Base-by-base conservation (phyloP, 2,113 vertebrate genomes). In the Orthochromis malagaraziensis region DNA sequence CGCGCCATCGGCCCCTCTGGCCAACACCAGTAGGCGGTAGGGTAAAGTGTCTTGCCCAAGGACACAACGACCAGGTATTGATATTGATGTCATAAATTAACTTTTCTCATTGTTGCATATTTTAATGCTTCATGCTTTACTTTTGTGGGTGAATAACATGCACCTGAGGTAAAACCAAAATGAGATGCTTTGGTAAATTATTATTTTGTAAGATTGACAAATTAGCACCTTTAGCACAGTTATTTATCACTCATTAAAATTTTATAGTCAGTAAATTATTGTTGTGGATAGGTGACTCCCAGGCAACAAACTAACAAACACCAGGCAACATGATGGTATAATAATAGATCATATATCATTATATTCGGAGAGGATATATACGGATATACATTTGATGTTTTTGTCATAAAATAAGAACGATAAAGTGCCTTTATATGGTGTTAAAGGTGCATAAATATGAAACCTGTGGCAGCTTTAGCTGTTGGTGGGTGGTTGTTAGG, bases 91-190 rank as follows among this genome's bases (percentile, higher is more conserved):
- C 65, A 70, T 70, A 42, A 45, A 24, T 24, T 14, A 42, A 24
- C 65, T 70, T 70, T 70, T 42, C 7, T 70, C 0, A 16, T 42
- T 0, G 3, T 0, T 70, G 21, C 65, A 24, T 70, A 45, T 26
- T 70, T 70, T 16, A 42, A 26, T 45, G 65, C n/a, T 24, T 24
- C 38, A 24, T 1, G 13, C 38, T 70, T 26, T 70, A 70, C 65
- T 1, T 70, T 24, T 26, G 35, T 24, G 5, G n/a, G n/a, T 42
- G 2, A 70, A 3, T 2, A 16, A 24, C 38, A 6, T 42, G 13
- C 3, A 42, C 13, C 65, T 70, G 35, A 70, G 4, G 58, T 4
- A 68, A 1, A 65, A 38, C 0, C 63, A 68, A 1, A 40, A 13
- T 3, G 0, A 42, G 7, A 10, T 70, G 65, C 12, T 42, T 70